Evolutionary conservation across 2,888 invertebrate genomes (phyloP), one percentile per base, ranked within the genome.

Genomic region (Strigamia transsilvanica): DNA sequence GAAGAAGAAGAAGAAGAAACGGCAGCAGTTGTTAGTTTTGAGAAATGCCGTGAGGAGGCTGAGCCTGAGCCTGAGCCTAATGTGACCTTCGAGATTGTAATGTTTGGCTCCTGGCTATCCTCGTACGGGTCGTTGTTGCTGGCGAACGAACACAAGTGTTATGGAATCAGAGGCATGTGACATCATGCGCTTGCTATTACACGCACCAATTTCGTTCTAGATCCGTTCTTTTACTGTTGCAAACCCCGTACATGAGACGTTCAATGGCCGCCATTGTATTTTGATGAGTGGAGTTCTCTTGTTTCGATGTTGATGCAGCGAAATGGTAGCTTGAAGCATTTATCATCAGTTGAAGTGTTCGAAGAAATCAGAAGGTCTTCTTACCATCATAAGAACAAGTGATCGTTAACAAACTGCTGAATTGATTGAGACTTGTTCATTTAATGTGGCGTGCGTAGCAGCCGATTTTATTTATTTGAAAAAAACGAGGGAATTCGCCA

Each of bases 211-310:
- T 41, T 41, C 41, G 42, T 42, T 42, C 6, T 42, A 42, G 42
- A 42, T 42, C 42, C 42, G 42, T 42, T 42, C 42, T 6, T 42
- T 42, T 42, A 42, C 42, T 42, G 23, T 10, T 42, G 80, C 13
- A 34, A 56, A 27, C 80, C 80, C 80, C 80, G 42, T 80, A 56
- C n/a, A 80, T 23, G 41, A 79, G 51, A 80, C 80, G 51, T 80
- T 80, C 51, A 80, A 80, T 80, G 80, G 80, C 80, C 80, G 80
- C 80, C 80, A 80, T 80, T 80, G 80, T 80, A 56, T 51, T 32
- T 23, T 56, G 42, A 23, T 23, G 18, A 51, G 51, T 80, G 27
- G 21, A 51, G 23, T 80, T 56, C 23, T 46, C 27, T 51, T 80
- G 80, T 80, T 80, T n/a, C 51, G 42, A 27, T 80, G 51, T 51